phyloP scores from a whole-genome alignment of 1,140 invertebrate species.

The Rhyacophila brunnea region DNA sequence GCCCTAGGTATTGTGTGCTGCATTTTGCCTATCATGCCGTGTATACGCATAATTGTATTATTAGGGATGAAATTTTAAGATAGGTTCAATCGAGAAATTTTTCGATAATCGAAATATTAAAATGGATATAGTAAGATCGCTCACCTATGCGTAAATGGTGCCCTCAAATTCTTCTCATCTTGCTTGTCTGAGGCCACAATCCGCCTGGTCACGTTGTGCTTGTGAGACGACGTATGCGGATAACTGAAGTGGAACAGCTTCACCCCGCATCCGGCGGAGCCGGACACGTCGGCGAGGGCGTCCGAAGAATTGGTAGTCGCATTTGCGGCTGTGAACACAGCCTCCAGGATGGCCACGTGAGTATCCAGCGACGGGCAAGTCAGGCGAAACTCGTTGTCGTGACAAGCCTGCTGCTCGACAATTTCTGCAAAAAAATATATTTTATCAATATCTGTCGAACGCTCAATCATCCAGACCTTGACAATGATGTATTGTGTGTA shows the following conservation, averaged over 20 bases:
- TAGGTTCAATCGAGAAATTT: too few species aligned
- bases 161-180: conserved; percentile 45
- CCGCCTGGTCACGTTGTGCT: conserved; percentile 18
- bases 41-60: too few species aligned
- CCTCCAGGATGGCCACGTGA: conserved; percentile 54
- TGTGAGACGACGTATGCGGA: conserved; percentile 30
- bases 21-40: too few species aligned
- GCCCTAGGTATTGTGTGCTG: too few species aligned
- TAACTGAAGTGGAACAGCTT: conserved; percentile 44
- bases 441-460: too few species aligned
- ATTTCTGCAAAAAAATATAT: conserved; percentile 52
- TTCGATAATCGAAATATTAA: too few species aligned
- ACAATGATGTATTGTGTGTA: too few species aligned
- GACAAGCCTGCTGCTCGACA: conserved; percentile 53
- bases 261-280: conserved; percentile 48
- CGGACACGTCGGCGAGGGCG: conserved; percentile 42
- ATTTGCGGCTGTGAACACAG: conserved; percentile 49
- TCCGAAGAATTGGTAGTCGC: conserved; percentile 45
- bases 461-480: too few species aligned
- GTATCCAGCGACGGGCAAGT: conserved; percentile 53
- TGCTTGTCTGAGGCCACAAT: conserved; percentile 31
- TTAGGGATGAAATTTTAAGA: too few species aligned
- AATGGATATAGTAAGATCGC: background rate
- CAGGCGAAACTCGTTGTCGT: conserved; percentile 50
- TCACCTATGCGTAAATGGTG: conserved; percentile 49